Base-by-base conservation (phyloP, 1,140 invertebrate genomes). In the Nephila pilipes region DNA sequence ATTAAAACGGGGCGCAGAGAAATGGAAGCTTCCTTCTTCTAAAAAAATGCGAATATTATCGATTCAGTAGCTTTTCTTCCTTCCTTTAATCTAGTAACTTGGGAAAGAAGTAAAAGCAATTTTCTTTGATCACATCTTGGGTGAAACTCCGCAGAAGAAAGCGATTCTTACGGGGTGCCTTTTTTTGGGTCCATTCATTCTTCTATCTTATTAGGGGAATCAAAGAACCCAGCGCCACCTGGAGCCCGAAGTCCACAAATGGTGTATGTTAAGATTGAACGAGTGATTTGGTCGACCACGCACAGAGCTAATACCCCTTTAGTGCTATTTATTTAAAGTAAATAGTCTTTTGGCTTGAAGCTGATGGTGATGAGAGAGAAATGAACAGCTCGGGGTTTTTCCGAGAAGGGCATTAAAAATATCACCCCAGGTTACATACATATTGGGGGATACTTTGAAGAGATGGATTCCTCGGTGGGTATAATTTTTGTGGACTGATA, bases 311-410 rank as follows among this genome's bases (percentile, higher is more conserved):
- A 90, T 81, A 85, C 80, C 80, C 46, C 81, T 92, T 92, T 92
- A 92, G 65, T n/a, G 91, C 85, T 93, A 69, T 87, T 93, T 93
- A 93, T 87, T 93, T 69, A 93, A 93, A 93, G 91, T 85, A 93
- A 93, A 93, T 93, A 93, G 91, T 63, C 69, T 32, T 38, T 25
- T 14, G 55, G 81, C 36, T 65, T 20, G 36, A 85, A 36, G 29
- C 38, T 92, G 90, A 92, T 92, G 90, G 85, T 54, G 63, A 87
- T 93, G 91, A 79, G 25, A 16, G 22, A 20, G 80, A 69, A 92
- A 92, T 92, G 69, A 92, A 69, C 25, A 81, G 75, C 18, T 36
- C 46, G 46, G n/a, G 79, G 20, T 63, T 60, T 90, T 90, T 36
- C 46, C n/a, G 87, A 88, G 38, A 5, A 46, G 6, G n/a, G 65